Percentiles rank a stretch among this genome's conserved stretches.
These are phyloP conservation scores for Pseudorhiza aurosa DNA, from an alignment of 30 jellyfish, hydroid and myxozoan genomes.

Conservation along the genomic window DNA sequence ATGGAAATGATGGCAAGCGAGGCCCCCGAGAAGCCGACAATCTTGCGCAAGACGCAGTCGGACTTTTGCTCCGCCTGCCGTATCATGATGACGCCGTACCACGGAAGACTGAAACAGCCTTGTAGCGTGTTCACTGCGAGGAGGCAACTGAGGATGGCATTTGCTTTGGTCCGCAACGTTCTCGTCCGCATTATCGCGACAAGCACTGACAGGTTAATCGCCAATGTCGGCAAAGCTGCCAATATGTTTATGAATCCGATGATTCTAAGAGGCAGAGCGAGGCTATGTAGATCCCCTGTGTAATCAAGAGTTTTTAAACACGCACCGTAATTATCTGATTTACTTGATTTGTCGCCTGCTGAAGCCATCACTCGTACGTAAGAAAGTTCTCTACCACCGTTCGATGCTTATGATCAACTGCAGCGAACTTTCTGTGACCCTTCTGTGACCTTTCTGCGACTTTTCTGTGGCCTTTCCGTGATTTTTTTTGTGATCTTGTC, in stretches of 20 bases:
- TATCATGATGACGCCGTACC: constrained; percentile 13
- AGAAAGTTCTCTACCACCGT: too few relatives aligned
- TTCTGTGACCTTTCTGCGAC: too few relatives aligned
- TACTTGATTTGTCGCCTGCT: too few relatives aligned
- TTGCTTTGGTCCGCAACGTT: constrained; percentile 6
- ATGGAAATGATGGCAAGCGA: constrained; percentile 46
- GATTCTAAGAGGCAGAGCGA: neutral
- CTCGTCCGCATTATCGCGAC: constrained; percentile 17
- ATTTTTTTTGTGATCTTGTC: too few relatives aligned
- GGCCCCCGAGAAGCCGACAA: constrained; percentile 18
- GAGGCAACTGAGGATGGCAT: constrained; percentile 8
- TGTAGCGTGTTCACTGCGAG: constrained; percentile 20
- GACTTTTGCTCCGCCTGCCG: neutral
- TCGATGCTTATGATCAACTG: too few relatives aligned
- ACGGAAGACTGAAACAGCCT: constrained; percentile 40
- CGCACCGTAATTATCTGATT: too few relatives aligned
- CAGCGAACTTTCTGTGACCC: too few relatives aligned
- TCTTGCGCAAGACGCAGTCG: constrained; percentile 1
- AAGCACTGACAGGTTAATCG: constrained; percentile 13
- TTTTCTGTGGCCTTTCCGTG: too few relatives aligned
- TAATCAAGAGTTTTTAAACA: neutral
- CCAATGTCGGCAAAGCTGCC: constrained; percentile 38
- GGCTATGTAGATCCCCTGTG: neutral
- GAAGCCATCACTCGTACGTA: too few relatives aligned
- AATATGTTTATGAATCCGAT: constrained; percentile 15